These are phyloP conservation scores for Cistogaster globosa DNA, from an alignment of 2,888 invertebrate species.

Conservation along the genomic window DNA sequence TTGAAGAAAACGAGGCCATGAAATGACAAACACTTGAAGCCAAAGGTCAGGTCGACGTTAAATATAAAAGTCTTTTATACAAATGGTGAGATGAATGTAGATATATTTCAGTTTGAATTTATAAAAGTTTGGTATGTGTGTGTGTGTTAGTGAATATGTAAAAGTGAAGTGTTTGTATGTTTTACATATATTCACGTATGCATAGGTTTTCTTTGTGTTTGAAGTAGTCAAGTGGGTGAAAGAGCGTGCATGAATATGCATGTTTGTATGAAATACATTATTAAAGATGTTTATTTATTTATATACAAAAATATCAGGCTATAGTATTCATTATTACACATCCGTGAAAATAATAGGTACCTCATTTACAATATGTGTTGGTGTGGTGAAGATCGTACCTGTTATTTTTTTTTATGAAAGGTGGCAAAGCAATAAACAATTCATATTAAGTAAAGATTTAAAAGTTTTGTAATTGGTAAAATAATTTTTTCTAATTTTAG, in stretches of 20 bases:
- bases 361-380: too few species aligned
- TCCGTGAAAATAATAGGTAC: too few species aligned
- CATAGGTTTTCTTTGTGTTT: constrained; percentile 21
- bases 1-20: constrained; percentile 68
- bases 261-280: not conserved
- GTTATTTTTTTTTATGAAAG: too few species aligned
- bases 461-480: too few species aligned
- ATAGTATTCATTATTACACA: not conserved
- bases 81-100: not conserved
- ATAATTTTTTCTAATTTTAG: too few species aligned
- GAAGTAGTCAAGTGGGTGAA: constrained; percentile 25
- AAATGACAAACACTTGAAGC: constrained; percentile 69
- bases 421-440: too few species aligned
- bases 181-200: constrained; percentile 8
- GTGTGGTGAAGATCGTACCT: too few species aligned
- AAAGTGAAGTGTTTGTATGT: constrained; percentile 38
- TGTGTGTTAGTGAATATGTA: constrained; percentile 7
- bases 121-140: not conserved
- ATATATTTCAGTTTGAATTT: not conserved
- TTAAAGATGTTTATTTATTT: too few species aligned
- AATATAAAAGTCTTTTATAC: constrained; percentile 35
- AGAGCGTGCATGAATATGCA: not conserved
- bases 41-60: constrained; percentile 69
- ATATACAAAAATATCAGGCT: not conserved
- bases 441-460: too few species aligned